These are phyloP conservation scores for Drosophila oshimai DNA, from an alignment of 1,140 invertebrate species.

Conservation along the genomic window DNA sequence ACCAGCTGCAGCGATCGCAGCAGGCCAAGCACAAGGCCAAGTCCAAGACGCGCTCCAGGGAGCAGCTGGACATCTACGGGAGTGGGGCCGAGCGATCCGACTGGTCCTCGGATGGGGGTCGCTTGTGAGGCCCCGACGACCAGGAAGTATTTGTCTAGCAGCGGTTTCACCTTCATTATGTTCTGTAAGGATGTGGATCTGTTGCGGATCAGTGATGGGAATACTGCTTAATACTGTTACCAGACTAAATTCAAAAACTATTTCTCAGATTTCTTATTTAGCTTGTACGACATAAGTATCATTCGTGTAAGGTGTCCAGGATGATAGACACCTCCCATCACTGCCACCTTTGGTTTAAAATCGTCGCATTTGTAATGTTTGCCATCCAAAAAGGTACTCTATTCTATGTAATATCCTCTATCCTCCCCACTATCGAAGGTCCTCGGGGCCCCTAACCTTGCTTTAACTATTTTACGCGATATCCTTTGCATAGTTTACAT, in stretches of 20 bases:
- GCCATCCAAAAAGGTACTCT: conserved; percentile 57
- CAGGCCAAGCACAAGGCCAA: conserved; percentile 61
- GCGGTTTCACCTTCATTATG: conserved; percentile 38
- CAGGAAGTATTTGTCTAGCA: conserved; percentile 64
- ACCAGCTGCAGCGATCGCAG: conserved; percentile 49
- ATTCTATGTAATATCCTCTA: conserved; percentile 11
- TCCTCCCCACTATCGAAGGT: conserved; percentile 8
- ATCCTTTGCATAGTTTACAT: conserved; percentile 44
- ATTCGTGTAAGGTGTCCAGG: not conserved
- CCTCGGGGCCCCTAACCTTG: conserved; percentile 20
- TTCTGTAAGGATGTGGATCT: conserved; percentile 8
- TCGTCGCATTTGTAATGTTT: conserved; percentile 68
- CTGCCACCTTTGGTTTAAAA: conserved; percentile 21
- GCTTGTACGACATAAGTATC: not conserved
- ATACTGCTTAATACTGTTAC: conserved; percentile 4
- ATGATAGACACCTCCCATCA: not conserved
- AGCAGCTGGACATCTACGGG: conserved; percentile 62
- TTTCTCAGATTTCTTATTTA: not conserved
- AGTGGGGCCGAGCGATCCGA: conserved; percentile 47
- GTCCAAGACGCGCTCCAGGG: conserved; percentile 56
- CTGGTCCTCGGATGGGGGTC: conserved; percentile 67
- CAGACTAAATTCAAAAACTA: not conserved
- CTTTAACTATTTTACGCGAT: conserved; percentile 72
- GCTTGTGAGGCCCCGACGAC: conserved; percentile 56
- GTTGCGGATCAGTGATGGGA: not conserved